Evolutionary conservation across 2,888 invertebrate genomes (phyloP).

Genomic region (Dryomyza anilis): DNA sequence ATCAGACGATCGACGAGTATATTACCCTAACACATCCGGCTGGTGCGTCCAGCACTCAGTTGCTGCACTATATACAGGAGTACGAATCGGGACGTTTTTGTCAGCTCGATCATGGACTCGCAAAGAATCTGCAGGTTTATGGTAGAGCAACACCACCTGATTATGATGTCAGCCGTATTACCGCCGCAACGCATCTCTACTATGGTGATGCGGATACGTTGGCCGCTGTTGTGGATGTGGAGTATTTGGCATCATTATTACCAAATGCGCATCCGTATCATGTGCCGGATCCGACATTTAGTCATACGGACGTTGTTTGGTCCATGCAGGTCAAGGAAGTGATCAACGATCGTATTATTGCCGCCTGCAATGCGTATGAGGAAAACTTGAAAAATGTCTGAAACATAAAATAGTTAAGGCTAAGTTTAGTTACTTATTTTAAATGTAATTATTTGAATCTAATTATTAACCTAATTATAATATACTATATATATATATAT

Average conservation of each 20-base stretch:
- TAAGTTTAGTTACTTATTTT: no score
- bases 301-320: conserved; percentile 36
- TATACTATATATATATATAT: no score
- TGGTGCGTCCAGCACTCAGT: conserved; percentile 63
- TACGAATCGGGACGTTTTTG: conserved; percentile 47
- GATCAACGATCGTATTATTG: conserved; percentile 19
- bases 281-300: conserved; percentile 33
- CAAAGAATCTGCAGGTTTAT: conserved; percentile 60
- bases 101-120: conserved; percentile 63
- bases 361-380: conserved; percentile 2
- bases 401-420: no score
- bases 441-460: no score
- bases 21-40: conserved; percentile 67
- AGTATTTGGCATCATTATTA: conserved; percentile 11
- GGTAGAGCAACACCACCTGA: conserved; percentile 57
- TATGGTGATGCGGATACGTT: conserved; percentile 65
- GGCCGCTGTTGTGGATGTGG: conserved; percentile 53
- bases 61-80: conserved; percentile 65
- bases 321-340: conserved; percentile 32
- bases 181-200: conserved; percentile 62
- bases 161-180: conserved; percentile 60
- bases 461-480: no score
- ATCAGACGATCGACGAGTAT: conserved; percentile 58
- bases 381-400: no score
- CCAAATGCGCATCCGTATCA: conserved; percentile 29